phyloP scores from a whole-genome alignment of 2,113 vertebrate species.

The Rostratula benghalensis region DNA sequence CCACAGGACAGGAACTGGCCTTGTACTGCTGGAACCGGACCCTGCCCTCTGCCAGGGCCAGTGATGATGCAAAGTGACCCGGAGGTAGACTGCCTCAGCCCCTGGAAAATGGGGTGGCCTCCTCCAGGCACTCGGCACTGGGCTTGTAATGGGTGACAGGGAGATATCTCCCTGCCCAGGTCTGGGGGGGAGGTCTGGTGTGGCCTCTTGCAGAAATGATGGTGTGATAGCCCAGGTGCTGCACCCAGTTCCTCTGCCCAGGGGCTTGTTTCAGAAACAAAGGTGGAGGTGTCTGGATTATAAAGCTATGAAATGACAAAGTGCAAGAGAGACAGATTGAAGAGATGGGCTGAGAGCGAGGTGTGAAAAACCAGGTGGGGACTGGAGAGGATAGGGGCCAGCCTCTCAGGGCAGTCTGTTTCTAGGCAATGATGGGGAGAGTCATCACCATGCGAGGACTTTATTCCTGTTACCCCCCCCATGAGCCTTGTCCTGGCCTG shows the following conservation, averaged over 20 bases:
- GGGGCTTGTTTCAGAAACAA: neutral
- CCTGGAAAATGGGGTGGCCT: neutral
- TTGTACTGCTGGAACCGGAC: neutral
- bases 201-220: rapidly evolving
- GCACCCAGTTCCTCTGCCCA: neutral
- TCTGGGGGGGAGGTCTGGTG: neutral
- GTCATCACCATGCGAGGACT: neutral
- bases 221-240: rapidly evolving
- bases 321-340: neutral
- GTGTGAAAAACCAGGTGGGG: neutral
- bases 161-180: neutral
- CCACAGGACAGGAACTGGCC: neutral
- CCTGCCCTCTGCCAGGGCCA: neutral
- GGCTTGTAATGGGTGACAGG: neutral
- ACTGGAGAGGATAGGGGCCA: neutral
- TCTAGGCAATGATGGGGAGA: neutral
- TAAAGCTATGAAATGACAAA: neutral
- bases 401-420: neutral
- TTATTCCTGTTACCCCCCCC: neutral
- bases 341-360: neutral
- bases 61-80: neutral
- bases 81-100: neutral
- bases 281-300: neutral
- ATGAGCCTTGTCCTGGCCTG: neutral
- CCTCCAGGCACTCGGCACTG: neutral